Percentiles rank a stretch among this genome's conserved stretches.
These are phyloP conservation scores for Cataglyphis cursor DNA, from an alignment of 2,888 invertebrate genomes.

Conservation along the genomic window DNA sequence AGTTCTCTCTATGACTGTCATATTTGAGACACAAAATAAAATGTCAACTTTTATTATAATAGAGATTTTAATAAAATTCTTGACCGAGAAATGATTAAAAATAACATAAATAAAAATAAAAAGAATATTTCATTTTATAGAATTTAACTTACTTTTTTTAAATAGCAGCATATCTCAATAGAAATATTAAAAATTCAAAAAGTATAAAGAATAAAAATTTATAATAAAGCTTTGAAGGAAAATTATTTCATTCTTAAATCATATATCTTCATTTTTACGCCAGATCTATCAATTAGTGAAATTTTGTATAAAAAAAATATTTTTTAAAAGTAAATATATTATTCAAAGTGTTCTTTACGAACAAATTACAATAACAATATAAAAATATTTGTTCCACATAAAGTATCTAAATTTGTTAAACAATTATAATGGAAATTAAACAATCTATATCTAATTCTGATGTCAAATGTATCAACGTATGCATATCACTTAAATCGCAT, in stretches of 20 bases:
- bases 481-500: conserved; percentile 37
- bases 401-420: not conserved
- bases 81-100: conserved; percentile 8
- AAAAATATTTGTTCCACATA: not conserved
- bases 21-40: not conserved
- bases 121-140: not conserved
- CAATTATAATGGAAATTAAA: not conserved
- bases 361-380: not conserved
- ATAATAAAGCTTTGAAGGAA: not conserved
- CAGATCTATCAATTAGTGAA: not conserved
- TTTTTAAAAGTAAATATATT: not conserved
- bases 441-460: not conserved
- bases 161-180: conserved; percentile 2
- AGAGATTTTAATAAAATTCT: not conserved
- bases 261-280: not conserved
- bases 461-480: not conserved
- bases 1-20: not conserved
- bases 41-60: not conserved
- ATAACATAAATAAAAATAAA: not conserved
- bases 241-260: not conserved
- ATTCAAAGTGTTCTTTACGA: not conserved
- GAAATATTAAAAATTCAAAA: conserved; percentile 11
- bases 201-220: not conserved
- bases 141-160: not conserved
- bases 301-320: not conserved